Evolutionary conservation across 2,888 invertebrate species (phyloP), one percentile per base, ranked within the genome.

Genomic region (Pocota personata): DNA sequence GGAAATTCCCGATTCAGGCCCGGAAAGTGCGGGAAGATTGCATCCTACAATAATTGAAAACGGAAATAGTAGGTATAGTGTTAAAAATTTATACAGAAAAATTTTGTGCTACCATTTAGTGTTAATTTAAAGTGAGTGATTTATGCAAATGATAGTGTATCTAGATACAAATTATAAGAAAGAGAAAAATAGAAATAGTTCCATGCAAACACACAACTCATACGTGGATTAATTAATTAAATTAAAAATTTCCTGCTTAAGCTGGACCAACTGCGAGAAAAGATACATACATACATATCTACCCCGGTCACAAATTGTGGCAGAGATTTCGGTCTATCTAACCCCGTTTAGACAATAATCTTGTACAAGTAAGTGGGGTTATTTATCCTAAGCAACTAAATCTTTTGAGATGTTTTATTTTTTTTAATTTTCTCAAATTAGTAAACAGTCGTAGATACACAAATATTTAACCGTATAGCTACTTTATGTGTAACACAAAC

Each of bases 211-310:
- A 82, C 27, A 62, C 43, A 58, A 58, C n/a, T n/a, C 52, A 71
- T 57, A 55, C 35, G 90, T 91, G 90, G 89, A 90, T 91, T 90
- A 91, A 91, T 91, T 91, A 91, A 91, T 91, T 91, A 90, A 91
- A 91, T 91, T 91, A 91, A 91, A 91, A 90, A 90, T 91, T 91
- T 91, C 91, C 91, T 91, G 91, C 89, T 91, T 90, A 90, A 89
- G 89, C 89, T 90, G 89, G 88, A 88, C 14, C 37, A 48, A 77
- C 58, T 3, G 4, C 16, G 43, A 62, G 66, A 67, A n/a, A 60
- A 60, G 12, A n/a, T n/a, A n/a, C n/a, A n/a, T n/a, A n/a, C n/a
- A 62, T 10, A 24, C n/a, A 40, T 48, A 14, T 27, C 35, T 48
- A 37, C 10, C 55, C 3, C 62, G 62, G 43, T 30, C 19, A 48